These are phyloP conservation scores for Stramonita haemastoma DNA, from an alignment of 2,888 invertebrate species.

Conservation along the genomic window DNA sequence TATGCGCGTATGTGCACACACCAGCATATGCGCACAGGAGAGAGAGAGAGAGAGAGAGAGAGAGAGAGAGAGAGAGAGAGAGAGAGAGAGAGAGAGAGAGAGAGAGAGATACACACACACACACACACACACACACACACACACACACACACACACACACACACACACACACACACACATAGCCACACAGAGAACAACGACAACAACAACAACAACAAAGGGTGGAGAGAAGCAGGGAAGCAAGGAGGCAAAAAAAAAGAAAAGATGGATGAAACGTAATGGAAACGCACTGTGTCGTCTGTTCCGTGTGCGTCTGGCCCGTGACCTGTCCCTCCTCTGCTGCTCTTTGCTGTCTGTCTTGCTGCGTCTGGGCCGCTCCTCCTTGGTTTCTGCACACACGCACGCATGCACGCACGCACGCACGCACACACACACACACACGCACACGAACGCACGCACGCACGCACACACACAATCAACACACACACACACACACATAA, in stretches of 20 bases:
- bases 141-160: background rate
- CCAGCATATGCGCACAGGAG: no score
- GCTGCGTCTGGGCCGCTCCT: conserved; percentile 50
- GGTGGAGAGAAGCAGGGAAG: background rate
- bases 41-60: no score
- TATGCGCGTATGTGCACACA: no score
- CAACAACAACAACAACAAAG: background rate
- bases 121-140: background rate
- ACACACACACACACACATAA: background rate
- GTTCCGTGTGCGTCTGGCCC: conserved; percentile 24
- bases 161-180: background rate
- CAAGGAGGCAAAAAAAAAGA: background rate
- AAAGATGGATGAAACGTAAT: background rate
- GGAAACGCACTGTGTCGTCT: conserved; percentile 33
- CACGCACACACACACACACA: background rate
- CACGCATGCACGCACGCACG: background rate
- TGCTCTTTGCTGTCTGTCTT: conserved; percentile 37
- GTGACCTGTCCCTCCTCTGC: conserved; percentile 32
- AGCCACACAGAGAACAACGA: background rate
- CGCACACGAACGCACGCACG: background rate
- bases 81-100: no score
- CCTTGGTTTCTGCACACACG: conserved; percentile 41
- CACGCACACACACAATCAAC: background rate
- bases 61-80: no score
- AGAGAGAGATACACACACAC: background rate